These are phyloP conservation scores for Temnopleurus reevesii DNA, from an alignment of 53 echinoderm and acorn worm genomes.

Conservation along the genomic window DNA sequence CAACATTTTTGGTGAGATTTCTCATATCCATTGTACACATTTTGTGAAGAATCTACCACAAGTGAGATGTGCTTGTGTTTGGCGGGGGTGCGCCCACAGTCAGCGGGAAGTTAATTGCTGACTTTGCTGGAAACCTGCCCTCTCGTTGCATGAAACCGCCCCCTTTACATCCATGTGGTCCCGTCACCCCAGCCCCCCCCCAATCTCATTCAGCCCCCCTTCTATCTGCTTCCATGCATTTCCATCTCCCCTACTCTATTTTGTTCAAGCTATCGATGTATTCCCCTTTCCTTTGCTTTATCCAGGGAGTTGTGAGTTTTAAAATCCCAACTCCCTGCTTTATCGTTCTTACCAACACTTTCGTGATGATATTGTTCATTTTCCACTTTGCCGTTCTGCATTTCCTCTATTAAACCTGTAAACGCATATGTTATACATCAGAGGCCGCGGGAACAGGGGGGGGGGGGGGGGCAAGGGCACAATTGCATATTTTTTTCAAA, in stretches of 20 bases:
- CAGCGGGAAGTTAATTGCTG: conserved; percentile 6
- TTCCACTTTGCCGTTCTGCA: no score
- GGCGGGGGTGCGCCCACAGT: neutral
- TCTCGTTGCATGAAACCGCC: neutral
- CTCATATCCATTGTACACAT: neutral
- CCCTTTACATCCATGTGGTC: no score
- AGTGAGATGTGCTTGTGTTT: neutral
- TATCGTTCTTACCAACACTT: no score
- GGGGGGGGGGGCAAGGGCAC: neutral
- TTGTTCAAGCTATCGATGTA: neutral
- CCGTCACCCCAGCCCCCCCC: neutral
- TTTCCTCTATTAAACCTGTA: no score
- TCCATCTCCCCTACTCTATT: neutral
- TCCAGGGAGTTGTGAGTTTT: no score
- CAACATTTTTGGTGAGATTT: no score
- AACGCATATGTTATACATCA: no score
- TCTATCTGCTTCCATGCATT: neutral
- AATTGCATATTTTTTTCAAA: no score
- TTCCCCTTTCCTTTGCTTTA: neutral
- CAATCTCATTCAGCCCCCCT: neutral
- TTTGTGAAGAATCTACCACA: neutral
- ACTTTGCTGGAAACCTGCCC: neutral
- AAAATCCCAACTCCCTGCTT: no score
- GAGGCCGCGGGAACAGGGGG: no score
- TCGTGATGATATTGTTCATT: no score